phyloP scores from a whole-genome alignment of 2,888 invertebrate genomes.

The Nemapogon koenigi region DNA sequence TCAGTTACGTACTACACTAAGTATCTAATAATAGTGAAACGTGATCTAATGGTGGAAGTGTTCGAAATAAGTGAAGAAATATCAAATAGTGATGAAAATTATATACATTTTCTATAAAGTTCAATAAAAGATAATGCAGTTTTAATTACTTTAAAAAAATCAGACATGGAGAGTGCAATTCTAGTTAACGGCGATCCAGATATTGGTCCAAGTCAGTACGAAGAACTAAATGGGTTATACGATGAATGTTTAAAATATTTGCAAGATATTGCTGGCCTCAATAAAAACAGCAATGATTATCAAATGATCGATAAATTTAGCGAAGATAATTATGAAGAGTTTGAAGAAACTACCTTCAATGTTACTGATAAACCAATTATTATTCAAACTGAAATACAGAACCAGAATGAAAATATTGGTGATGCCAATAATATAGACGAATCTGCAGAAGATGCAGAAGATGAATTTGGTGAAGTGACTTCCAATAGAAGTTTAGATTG shows the following conservation, averaged over 20 bases:
- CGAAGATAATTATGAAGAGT: neutral
- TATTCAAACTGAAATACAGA: neutral
- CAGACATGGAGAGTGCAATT: neutral
- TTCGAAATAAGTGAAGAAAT: neutral
- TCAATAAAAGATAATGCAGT: neutral
- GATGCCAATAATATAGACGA: conserved; percentile 11
- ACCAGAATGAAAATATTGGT: conserved; percentile 13
- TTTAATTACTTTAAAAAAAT: neutral
- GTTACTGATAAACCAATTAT: neutral
- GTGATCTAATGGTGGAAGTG: neutral
- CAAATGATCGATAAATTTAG: neutral
- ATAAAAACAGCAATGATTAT: neutral
- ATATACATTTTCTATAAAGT: too few species aligned
- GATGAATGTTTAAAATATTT: conserved; percentile 49
- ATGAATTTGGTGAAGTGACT: neutral
- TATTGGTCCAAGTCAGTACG: too few species aligned
- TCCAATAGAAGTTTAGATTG: neutral
- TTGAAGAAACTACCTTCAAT: neutral
- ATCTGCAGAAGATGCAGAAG: conserved; percentile 13
- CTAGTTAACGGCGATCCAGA: too few species aligned
- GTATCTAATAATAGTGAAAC: neutral
- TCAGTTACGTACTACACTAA: neutral
- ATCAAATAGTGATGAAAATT: neutral
- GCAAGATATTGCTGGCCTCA: conserved; percentile 18
- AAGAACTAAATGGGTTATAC: conserved; percentile 39